Evolutionary conservation across 2,888 invertebrate species (phyloP), one percentile per base, ranked within the genome.

Genomic region (Cacoxenus indagator): DNA sequence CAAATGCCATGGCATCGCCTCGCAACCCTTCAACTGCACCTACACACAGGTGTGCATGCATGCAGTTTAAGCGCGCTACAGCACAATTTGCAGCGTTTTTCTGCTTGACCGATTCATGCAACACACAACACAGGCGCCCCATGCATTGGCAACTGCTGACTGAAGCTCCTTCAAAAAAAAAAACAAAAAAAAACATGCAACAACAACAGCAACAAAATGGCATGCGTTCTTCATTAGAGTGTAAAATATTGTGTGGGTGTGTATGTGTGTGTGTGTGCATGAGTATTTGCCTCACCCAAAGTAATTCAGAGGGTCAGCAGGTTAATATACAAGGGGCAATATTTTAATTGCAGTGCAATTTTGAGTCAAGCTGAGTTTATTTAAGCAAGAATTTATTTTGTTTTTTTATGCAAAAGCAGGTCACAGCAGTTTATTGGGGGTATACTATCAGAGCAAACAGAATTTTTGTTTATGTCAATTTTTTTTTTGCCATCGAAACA

Each of bases 11-110:
- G 37, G 37, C 37, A 14, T 14, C 37, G 37, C 2, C 37, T 5
- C 14, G 37, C 37, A 37, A 37, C 37, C 78, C 70, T 11, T 59
- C 31, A 29, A 2, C 19, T 17, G 9, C 43, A n/a, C 62, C 43
- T 22, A 59, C 26, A 46, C 54, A 9, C 19, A 51, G 54, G n/a
- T n/a, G 37, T 22, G 1, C 54, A 54, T 24, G 22, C 54, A 48
- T 81, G 84, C 81, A 84, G 82, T 82, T 82, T 84, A n/a, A n/a
- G 82, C 76, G 73, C n/a, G 45, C n/a, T 43, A n/a, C 45, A 43
- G n/a, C n/a, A 84, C 81, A 81, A 83, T 84, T 83, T 84, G 82
- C 77, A 75, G 71, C 71, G 76, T 83, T 81, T 81, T 81, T 84
- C 84, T 84, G 81, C 82, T 84, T 81, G 82, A 83, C 82, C 81